Evolutionary conservation across 2,888 invertebrate genomes (phyloP), one percentile per base, ranked within the genome.

Genomic region (Monopis laevigella): DNA sequence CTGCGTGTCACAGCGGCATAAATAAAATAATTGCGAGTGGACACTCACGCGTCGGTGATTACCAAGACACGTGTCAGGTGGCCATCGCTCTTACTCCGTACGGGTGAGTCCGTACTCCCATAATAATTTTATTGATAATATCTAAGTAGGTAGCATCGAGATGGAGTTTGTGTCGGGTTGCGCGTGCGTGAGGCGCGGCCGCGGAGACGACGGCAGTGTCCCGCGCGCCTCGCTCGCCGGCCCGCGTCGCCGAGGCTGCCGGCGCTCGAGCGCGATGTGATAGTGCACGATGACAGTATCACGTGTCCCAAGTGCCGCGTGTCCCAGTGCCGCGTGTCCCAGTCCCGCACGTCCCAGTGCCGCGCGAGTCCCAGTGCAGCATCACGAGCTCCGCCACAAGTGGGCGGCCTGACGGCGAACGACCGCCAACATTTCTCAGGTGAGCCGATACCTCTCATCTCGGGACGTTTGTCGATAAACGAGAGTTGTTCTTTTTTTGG

Each of bases 71-170:
- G 59, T 63, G 65, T 63, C 62, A 62, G 54, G 56, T 55, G 41
- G 34, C 41, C 16, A 28, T 12, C 35, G 17, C 17, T 17, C 30
- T 18, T 21, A 16, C 16, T 40, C 19, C 32, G 32, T 29, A 40
- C 30, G 54, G 64, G 61, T 54, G 62, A 68, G 64, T 70, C 68
- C 39, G 34, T 68, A n/a, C n/a, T n/a, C n/a, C n/a, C n/a, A 69
- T 65, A 72, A 74, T 78, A 71, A 73, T 73, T 75, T 74, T 78
- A 78, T 78, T 78, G 78, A 78, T 77, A 75, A 77, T 75, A 78
- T 77, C 70, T 66, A 65, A 68, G 70, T 67, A 67, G 65, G 63
- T 64, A 65, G 70, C 32, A 32, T 32, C 32, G 32, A 32, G 32
- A 32, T 65, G 65, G 64, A 58, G 73, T 74, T 72, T 73, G 73